phyloP scores from a whole-genome alignment of 2,113 vertebrate species.

The Calyptomena viridis region DNA sequence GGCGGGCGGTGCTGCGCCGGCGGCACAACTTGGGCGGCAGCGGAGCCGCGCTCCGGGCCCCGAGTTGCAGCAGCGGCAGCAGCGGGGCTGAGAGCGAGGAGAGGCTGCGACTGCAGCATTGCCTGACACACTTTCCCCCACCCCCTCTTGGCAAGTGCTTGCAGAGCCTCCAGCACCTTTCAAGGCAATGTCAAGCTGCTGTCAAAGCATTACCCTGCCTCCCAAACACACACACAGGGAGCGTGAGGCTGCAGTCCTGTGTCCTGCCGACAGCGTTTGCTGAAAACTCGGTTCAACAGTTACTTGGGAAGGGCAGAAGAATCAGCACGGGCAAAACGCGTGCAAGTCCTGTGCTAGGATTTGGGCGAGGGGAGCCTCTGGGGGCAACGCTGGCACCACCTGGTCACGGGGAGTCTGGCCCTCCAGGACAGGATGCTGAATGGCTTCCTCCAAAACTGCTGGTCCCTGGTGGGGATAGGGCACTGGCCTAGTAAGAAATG shows the following conservation, averaged over 20 bases:
- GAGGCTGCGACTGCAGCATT: conserved; percentile 42
- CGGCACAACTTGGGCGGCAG: conserved; percentile 13
- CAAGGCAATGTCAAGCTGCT: conserved; percentile 70
- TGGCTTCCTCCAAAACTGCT: background rate
- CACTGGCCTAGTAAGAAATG: background rate
- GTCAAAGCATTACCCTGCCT: conserved; percentile 28
- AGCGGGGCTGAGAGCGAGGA: background rate
- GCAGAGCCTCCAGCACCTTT: conserved; percentile 66
- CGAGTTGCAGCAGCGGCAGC: conserved; percentile 31
- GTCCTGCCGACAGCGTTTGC: background rate
- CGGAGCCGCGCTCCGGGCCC: background rate
- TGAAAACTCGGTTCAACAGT: conserved; percentile 3
- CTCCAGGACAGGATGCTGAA: background rate
- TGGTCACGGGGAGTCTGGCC: background rate
- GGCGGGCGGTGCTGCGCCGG: background rate
- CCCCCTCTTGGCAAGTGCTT: conserved; percentile 59
- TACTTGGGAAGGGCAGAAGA: background rate
- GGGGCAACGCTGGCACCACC: background rate
- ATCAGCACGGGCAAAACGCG: accelerated
- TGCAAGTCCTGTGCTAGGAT: background rate
- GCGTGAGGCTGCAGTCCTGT: background rate
- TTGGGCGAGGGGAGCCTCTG: background rate
- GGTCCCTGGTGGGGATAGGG: background rate
- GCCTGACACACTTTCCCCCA: conserved; percentile 58
- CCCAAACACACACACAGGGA: background rate